phyloP scores from a whole-genome alignment of 2,888 invertebrate genomes.

The Saturnia japonica region DNA sequence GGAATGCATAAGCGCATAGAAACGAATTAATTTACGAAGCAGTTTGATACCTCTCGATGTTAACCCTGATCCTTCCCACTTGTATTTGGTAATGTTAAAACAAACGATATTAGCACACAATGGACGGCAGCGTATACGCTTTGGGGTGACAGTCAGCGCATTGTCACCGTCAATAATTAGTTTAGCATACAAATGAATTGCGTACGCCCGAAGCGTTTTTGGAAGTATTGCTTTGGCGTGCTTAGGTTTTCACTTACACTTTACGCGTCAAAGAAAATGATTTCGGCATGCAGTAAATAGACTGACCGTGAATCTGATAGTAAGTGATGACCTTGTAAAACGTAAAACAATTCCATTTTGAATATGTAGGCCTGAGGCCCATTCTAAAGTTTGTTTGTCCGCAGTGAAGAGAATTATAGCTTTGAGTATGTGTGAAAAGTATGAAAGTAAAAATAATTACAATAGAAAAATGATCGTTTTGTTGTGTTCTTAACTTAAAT shows the following conservation, averaged over 20 bases:
- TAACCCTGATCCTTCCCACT: conserved; percentile 11
- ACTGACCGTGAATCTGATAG: too few species aligned
- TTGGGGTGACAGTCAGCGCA: not conserved
- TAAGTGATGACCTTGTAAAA: too few species aligned
- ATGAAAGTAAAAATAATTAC: too few species aligned
- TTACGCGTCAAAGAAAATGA: not conserved
- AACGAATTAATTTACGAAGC: not conserved
- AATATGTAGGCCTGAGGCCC: too few species aligned
- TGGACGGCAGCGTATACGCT: not conserved
- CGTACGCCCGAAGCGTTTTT: not conserved
- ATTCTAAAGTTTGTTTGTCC: too few species aligned
- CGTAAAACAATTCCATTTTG: too few species aligned
- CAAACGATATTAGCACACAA: conserved; percentile 14
- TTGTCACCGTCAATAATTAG: conserved; percentile 10
- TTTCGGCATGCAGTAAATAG: too few species aligned
- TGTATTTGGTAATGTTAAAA: conserved; percentile 12
- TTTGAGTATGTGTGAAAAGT: too few species aligned
- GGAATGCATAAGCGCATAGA: not conserved
- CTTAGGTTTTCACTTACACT: not conserved
- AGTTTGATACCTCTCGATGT: not conserved
- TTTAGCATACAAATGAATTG: conserved; percentile 8
- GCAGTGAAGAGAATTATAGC: too few species aligned
- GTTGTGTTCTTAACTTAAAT: too few species aligned
- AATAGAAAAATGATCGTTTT: too few species aligned
- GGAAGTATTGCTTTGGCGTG: not conserved